Conservation (phyloP, 2,113 vertebrate species). For the Hypanus sabinus region DNA sequence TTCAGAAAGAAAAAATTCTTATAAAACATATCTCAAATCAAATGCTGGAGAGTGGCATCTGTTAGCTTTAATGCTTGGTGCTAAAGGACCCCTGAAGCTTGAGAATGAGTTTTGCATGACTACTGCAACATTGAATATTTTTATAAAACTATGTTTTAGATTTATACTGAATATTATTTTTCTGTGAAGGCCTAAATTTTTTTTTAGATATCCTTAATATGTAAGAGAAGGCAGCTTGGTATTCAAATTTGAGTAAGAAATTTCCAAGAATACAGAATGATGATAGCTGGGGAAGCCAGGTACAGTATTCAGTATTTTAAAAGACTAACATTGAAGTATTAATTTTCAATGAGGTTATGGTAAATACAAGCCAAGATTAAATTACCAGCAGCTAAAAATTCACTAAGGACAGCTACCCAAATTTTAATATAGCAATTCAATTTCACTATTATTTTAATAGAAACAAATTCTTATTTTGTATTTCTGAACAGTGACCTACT, state of each 20-base stretch:
- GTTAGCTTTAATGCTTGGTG: neutral
- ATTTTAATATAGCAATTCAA: neutral
- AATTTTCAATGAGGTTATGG: neutral
- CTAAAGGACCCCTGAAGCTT: neutral
- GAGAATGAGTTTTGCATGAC: neutral
- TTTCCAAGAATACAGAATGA: neutral
- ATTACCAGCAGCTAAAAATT: neutral
- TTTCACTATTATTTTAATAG: constrained; percentile 15
- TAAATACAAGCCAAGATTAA: neutral
- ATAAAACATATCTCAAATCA: neutral
- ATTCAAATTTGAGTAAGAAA: neutral
- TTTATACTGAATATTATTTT: neutral
- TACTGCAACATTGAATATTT: neutral
- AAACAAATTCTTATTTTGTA: constrained; percentile 5
- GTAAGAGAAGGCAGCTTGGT: too few species aligned
- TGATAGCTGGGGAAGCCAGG: neutral
- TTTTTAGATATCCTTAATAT: neutral
- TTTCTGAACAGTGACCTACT: constrained; percentile 24
- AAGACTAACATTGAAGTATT: neutral
- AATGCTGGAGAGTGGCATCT: neutral
- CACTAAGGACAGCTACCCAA: neutral
- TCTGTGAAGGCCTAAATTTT: neutral
- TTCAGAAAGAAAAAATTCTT: neutral
- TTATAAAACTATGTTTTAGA: neutral
- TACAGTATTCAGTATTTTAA: neutral